Evolutionary conservation across 2,888 invertebrate species (phyloP).

Genomic region (Biston betularia): DNA sequence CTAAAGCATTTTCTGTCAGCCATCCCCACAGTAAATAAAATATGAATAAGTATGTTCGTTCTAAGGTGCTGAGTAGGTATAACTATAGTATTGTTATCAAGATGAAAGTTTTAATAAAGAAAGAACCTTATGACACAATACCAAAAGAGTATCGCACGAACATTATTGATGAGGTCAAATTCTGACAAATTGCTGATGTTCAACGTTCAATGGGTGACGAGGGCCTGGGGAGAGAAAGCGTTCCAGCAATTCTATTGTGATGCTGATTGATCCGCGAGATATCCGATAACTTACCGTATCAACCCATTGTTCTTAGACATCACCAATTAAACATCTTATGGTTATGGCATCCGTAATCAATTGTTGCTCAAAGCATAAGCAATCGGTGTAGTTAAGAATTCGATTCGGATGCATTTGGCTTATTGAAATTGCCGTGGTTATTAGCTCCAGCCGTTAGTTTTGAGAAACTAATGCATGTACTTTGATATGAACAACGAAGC

Average conservation of each 20-base stretch:
- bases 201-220: constrained; percentile 56
- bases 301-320: constrained; percentile 71
- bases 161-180: constrained; percentile 66
- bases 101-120: constrained; percentile 19
- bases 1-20: too few relatives aligned
- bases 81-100: constrained; percentile 4
- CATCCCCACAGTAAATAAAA: too few relatives aligned
- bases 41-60: too few relatives aligned
- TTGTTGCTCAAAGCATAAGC: constrained; percentile 43
- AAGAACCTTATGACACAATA: constrained; percentile 41
- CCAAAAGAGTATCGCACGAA: constrained; percentile 54
- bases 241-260: constrained; percentile 72
- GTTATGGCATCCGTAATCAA: constrained; percentile 48
- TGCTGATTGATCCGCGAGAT: constrained; percentile 70
- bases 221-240: constrained; percentile 62
- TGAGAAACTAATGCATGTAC: constrained; percentile 17
- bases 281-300: constrained; percentile 64
- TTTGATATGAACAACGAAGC: not conserved
- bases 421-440: constrained; percentile 14
- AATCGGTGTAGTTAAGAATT: constrained; percentile 39
- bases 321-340: constrained; percentile 62
- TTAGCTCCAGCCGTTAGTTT: constrained; percentile 14
- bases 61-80: too few relatives aligned
- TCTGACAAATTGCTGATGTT: constrained; percentile 59
- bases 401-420: constrained; percentile 36